A percentile compares a stretch with the other conserved stretches of the same genome.
Evolutionary conservation across 2,797 vertebrate species (phyloP).

Genomic region (Erethizon dorsatum): DNA sequence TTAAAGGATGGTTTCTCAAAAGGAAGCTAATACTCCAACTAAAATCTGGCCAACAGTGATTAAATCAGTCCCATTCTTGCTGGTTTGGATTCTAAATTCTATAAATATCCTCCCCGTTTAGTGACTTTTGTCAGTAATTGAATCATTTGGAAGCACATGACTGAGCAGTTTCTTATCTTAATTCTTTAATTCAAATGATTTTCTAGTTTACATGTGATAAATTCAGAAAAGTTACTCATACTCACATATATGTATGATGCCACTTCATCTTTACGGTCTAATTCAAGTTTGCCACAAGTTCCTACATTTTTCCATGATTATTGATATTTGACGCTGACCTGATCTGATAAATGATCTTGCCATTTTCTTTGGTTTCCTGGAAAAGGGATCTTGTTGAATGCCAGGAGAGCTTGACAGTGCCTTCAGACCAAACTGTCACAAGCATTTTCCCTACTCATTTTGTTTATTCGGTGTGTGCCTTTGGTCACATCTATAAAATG

Average conservation of each 20-base stretch:
- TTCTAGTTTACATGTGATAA: conserved; percentile 15
- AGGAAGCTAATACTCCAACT: neutral
- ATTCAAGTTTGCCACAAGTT: conserved; percentile 5
- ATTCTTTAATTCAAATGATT: conserved; percentile 45
- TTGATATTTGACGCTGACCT: conserved; percentile 53
- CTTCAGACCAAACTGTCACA: conserved; percentile 64
- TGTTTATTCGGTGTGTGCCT: conserved; percentile 40
- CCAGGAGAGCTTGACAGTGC: conserved; percentile 54
- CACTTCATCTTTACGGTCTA: neutral
- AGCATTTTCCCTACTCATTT: conserved; percentile 67
- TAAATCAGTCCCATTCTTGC: neutral
- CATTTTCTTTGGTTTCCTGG: conserved; percentile 57
- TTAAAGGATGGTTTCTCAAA: conserved; percentile 55
- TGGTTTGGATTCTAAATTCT: conserved; percentile 39
- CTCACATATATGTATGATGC: neutral
- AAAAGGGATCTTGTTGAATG: conserved; percentile 58
- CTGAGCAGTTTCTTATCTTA: neutral
- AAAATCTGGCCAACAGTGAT: conserved; percentile 15
- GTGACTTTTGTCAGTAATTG: conserved; percentile 42
- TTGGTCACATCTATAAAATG: conserved; percentile 66
- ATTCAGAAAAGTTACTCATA: neutral
- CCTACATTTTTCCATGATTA: conserved; percentile 34
- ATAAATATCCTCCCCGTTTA: neutral
- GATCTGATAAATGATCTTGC: conserved; percentile 64
- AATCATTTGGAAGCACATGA: conserved; percentile 5